phyloP scores from a whole-genome alignment of 2,113 vertebrate genomes.

The Archilochus colubris region DNA sequence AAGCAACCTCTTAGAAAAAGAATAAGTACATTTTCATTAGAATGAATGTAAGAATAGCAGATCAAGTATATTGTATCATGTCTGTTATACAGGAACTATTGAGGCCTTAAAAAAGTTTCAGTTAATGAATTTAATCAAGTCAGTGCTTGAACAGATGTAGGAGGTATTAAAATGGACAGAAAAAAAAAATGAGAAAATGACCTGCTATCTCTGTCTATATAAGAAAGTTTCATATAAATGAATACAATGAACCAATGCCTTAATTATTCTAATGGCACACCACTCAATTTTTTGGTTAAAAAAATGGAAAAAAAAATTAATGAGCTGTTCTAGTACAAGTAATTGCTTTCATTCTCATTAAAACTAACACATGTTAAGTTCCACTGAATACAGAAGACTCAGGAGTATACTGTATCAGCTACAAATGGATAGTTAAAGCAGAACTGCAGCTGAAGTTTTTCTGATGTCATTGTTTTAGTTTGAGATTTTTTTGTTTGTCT shows the following conservation, averaged over 20 bases:
- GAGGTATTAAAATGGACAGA: not conserved
- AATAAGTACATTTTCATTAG: slow-evolving; percentile 45
- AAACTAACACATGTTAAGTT: not conserved
- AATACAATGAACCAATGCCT: not conserved
- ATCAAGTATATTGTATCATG: slow-evolving; percentile 33
- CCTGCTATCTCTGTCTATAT: not conserved
- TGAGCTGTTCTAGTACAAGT: not conserved
- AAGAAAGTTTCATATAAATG: slow-evolving; percentile 4
- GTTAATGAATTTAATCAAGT: slow-evolving; percentile 65
- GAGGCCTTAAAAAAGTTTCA: slow-evolving; percentile 35
- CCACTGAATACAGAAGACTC: not conserved
- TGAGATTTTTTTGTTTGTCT: not conserved
- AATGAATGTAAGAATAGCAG: slow-evolving; percentile 20
- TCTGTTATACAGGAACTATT: slow-evolving; percentile 19
- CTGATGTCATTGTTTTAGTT: not conserved
- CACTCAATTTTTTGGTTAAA: not conserved
- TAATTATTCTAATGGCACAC: slow-evolving; percentile 8
- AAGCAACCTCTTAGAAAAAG: not conserved
- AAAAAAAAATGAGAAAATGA: slow-evolving; percentile 36
- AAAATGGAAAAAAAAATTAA: not conserved
- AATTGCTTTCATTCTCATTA: slow-evolving; percentile 49
- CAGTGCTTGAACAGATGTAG: slow-evolving; percentile 4
- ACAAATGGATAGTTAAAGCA: not conserved
- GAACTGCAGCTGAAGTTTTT: not conserved
- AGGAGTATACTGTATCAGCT: not conserved